These are phyloP conservation scores for Cuculus canorus DNA, from an alignment of 2,797 vertebrate species.

Conservation along the genomic window DNA sequence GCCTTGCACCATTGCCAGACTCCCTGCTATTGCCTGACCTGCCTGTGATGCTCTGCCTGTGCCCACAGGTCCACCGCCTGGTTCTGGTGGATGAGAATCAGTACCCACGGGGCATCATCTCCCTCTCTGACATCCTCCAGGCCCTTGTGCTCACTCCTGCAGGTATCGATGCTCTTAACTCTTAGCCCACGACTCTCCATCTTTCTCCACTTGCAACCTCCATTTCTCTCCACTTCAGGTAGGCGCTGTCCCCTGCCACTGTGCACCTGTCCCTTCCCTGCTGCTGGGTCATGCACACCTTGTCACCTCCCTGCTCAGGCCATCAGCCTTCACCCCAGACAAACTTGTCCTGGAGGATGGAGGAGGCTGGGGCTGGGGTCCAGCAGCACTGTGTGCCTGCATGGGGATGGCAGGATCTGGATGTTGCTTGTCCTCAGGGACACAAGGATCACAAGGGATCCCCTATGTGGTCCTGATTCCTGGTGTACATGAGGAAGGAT, in stretches of 20 bases:
- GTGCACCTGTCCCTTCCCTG: not conserved
- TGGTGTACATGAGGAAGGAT: not conserved
- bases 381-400: fast-evolving
- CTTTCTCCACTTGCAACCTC: conserved; percentile 57
- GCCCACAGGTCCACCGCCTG: conserved; percentile 91
- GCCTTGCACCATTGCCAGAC: fast-evolving
- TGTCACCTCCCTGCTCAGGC: not conserved
- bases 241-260: not conserved
- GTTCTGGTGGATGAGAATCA: conserved; percentile 90
- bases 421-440: not conserved
- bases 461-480: not conserved
- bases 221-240: conserved; percentile 77
- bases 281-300: not conserved
- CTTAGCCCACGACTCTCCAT: conserved; percentile 75
- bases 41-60: not conserved
- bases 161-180: conserved; percentile 93
- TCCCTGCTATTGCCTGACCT: not conserved
- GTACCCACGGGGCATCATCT: conserved; percentile 90
- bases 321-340: not conserved
- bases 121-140: conserved; percentile 96
- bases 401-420: not conserved
- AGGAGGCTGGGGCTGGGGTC: not conserved
- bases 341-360: not conserved
- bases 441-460: not conserved
- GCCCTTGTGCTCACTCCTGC: conserved; percentile 93